Percentiles rank a stretch among this genome's conserved stretches.
phyloP scores from a whole-genome alignment of 2,888 invertebrate genomes.

The Stictocephala bisonia region DNA sequence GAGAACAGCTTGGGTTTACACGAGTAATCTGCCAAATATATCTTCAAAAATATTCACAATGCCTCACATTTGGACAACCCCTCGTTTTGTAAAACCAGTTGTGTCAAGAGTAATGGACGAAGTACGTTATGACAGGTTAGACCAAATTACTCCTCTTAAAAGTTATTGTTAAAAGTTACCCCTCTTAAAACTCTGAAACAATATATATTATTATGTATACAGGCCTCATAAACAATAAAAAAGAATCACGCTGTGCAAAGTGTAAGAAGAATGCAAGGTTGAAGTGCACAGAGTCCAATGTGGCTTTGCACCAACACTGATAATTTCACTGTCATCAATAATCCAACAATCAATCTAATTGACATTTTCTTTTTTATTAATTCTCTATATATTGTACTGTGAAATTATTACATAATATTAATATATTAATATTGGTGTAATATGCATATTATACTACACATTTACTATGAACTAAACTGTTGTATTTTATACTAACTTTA shows the following conservation, averaged over 20 bases:
- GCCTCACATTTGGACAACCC: slow-evolving; percentile 14
- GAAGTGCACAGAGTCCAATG: slow-evolving; percentile 19
- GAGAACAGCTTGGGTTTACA: slow-evolving; percentile 15
- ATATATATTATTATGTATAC: too few species aligned
- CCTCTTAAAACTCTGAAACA: too few species aligned
- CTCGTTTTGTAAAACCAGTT: background rate
- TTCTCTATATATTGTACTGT: too few species aligned
- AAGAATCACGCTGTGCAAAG: slow-evolving; percentile 24
- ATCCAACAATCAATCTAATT: too few species aligned
- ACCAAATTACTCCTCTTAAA: too few species aligned
- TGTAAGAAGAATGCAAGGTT: slow-evolving; percentile 22
- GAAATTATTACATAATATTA: background rate
- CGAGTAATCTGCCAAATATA: slow-evolving; percentile 14
- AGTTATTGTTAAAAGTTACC: too few species aligned
- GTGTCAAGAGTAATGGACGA: slow-evolving; percentile 12
- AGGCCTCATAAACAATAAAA: slow-evolving; percentile 20
- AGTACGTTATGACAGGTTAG: background rate
- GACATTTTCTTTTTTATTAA: too few species aligned
- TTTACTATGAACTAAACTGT: background rate
- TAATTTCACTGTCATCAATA: slow-evolving; percentile 1
- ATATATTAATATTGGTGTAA: background rate
- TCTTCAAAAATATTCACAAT: slow-evolving; percentile 11
- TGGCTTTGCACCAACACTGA: too few species aligned
- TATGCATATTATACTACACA: background rate
- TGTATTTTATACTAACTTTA: background rate